Evolutionary conservation across 1,140 invertebrate genomes (phyloP).

Genomic region (Drosophila arawakana): DNA sequence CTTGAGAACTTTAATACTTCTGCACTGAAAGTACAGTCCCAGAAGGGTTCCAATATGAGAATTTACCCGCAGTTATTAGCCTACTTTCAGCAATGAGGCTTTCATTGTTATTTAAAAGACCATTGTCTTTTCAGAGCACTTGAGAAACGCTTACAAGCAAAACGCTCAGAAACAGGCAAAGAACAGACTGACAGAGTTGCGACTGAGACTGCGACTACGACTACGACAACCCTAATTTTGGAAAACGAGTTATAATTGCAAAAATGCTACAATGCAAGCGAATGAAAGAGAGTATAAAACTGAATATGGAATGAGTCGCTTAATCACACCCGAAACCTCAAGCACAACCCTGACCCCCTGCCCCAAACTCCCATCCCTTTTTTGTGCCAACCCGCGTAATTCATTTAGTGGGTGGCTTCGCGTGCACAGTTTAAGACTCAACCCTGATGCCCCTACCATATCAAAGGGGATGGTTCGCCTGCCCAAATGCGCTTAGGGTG

Average conservation of each 20-base stretch:
- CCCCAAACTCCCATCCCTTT: not conserved
- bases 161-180: conserved; percentile 59
- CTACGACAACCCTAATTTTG: conserved; percentile 31
- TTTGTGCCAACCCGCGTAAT: conserved; percentile 40
- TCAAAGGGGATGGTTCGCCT: conserved; percentile 6
- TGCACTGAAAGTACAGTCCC: conserved; percentile 3
- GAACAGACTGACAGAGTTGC: conserved; percentile 4
- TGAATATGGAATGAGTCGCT: conserved; percentile 33
- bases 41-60: not conserved
- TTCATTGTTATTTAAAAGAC: conserved; percentile 37
- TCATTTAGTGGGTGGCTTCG: conserved; percentile 60
- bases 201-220: conserved; percentile 12
- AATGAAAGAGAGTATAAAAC: conserved; percentile 67
- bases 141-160: conserved; percentile 59
- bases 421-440: conserved; percentile 46
- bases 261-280: conserved; percentile 61
- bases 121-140: conserved; percentile 62
- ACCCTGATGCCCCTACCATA: not conserved
- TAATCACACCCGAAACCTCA: conserved; percentile 40
- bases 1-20: not conserved
- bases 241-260: conserved; percentile 67
- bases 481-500: conserved; percentile 60
- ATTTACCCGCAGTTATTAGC: conserved; percentile 60
- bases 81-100: conserved; percentile 32
- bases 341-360: not conserved